A percentile compares a stretch with the other conserved stretches of the same genome.
phyloP scores from a whole-genome alignment of 2,888 invertebrate species.

The Pyrrhia umbra region DNA sequence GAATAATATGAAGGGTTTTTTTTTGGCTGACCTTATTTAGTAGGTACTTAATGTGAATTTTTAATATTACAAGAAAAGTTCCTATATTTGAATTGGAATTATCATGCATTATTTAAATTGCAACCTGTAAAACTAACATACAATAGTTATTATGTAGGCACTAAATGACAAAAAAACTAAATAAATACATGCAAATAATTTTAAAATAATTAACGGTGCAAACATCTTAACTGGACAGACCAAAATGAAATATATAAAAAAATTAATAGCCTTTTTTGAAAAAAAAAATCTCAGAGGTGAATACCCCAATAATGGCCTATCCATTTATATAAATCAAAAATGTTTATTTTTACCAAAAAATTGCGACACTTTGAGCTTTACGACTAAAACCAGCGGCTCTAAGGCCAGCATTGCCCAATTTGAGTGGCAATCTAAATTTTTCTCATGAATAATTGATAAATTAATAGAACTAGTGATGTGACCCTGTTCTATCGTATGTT shows the following conservation, averaged over 20 bases:
- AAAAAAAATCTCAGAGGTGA: conserved; percentile 19
- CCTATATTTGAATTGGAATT: too few relatives aligned
- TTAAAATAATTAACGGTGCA: too few relatives aligned
- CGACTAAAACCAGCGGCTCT: conserved; percentile 1
- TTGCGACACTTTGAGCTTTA: conserved; percentile 36
- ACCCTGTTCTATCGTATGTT: conserved; percentile 39
- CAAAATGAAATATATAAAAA: background rate
- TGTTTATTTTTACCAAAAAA: conserved; percentile 6
- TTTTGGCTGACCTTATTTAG: background rate
- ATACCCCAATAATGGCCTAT: background rate
- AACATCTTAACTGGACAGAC: too few relatives aligned
- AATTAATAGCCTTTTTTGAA: background rate
- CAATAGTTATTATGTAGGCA: too few relatives aligned
- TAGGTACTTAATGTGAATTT: too few relatives aligned
- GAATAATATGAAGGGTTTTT: background rate
- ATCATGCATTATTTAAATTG: too few relatives aligned
- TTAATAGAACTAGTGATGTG: conserved; percentile 29
- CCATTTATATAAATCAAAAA: background rate
- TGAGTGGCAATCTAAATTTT: conserved; percentile 43
- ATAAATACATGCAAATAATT: too few relatives aligned
- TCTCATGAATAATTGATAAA: conserved; percentile 49
- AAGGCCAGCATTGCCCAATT: conserved; percentile 48
- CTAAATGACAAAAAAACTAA: too few relatives aligned
- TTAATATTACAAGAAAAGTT: too few relatives aligned
- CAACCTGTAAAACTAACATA: too few relatives aligned